phyloP scores from a whole-genome alignment of 2,113 vertebrate genomes.

The Menura novaehollandiae region DNA sequence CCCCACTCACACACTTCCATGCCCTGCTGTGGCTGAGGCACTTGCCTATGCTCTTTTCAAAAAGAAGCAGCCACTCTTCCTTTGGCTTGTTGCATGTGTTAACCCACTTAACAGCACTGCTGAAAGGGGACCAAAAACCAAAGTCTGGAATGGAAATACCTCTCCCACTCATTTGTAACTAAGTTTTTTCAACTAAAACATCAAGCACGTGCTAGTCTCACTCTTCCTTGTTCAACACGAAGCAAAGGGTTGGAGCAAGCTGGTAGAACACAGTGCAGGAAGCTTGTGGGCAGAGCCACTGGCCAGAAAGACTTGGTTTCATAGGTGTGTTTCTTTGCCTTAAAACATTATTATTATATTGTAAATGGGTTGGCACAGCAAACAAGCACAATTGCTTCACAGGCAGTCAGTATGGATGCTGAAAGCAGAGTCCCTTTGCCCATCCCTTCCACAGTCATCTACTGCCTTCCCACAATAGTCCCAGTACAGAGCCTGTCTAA shows the following conservation, averaged over 20 bases:
- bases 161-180: neutral
- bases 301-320: neutral
- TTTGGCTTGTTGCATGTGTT: neutral
- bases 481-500: neutral
- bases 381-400: neutral
- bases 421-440: conserved; percentile 2
- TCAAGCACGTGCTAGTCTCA: neutral
- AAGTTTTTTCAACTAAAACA: neutral
- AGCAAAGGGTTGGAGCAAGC: neutral
- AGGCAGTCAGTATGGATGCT: neutral
- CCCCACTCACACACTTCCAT: neutral
- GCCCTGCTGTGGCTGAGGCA: neutral
- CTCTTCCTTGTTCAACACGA: neutral
- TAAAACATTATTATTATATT: neutral
- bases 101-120: neutral
- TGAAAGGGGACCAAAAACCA: neutral
- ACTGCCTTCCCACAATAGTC: neutral
- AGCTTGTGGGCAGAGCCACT: neutral
- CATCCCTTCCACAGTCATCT: neutral
- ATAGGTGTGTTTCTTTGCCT: neutral
- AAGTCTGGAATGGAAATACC: neutral
- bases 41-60: neutral
- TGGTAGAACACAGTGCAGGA: fast-evolving
- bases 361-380: neutral
- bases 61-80: neutral